Percentiles rank a stretch among this genome's conserved stretches.
Conservation (phyloP, 2,113 vertebrate genomes). For the Rhipidura dahli region DNA sequence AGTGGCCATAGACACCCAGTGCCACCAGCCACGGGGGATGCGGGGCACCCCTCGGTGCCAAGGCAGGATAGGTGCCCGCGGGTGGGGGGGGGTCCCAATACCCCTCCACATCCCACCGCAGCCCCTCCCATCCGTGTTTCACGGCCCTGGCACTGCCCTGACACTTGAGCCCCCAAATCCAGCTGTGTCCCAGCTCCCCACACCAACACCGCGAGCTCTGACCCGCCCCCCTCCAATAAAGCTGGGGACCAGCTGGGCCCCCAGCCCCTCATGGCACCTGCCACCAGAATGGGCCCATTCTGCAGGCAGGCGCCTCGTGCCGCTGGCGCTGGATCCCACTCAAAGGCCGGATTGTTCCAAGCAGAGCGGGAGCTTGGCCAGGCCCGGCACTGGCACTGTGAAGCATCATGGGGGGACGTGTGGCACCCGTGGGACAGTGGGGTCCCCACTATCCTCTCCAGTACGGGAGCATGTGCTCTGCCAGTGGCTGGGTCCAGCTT, state of each 20-base stretch:
- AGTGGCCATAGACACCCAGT: too few relatives aligned
- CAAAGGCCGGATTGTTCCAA: background rate
- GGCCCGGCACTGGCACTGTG: background rate
- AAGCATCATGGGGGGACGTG: background rate
- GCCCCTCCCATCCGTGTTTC: fast-evolving
- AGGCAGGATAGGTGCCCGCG: fast-evolving
- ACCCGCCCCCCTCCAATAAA: background rate
- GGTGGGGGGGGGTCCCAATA: fast-evolving
- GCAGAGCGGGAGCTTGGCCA: background rate
- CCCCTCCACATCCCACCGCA: background rate
- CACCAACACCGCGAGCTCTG: fast-evolving
- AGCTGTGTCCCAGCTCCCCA: background rate
- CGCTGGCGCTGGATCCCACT: fast-evolving
- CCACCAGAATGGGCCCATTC: conserved; percentile 23
- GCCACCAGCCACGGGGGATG: background rate
- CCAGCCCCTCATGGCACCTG: background rate
- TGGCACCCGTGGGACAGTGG: too few relatives aligned
- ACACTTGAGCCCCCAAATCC: background rate
- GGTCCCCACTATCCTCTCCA: background rate
- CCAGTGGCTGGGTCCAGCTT: too few relatives aligned
- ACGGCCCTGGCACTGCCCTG: fast-evolving
- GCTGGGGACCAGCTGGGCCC: background rate
- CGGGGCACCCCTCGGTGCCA: background rate
- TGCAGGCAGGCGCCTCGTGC: background rate
- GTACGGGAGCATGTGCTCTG: background rate